These are phyloP conservation scores for Atherinosoma microstoma DNA, from an alignment of 2,797 vertebrate species.

Conservation along the genomic window DNA sequence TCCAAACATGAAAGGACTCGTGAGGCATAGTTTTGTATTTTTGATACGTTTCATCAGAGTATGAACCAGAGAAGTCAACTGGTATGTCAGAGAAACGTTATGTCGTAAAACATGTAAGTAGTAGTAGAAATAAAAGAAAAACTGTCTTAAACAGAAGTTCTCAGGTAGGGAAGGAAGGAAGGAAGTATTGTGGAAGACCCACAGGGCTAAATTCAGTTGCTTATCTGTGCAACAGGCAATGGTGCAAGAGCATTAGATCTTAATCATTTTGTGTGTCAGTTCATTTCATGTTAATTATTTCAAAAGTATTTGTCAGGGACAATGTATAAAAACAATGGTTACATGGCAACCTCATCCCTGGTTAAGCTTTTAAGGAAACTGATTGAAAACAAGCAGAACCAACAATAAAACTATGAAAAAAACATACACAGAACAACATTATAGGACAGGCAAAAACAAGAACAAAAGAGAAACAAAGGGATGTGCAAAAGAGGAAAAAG, in stretches of 20 bases:
- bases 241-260: slow-evolving; percentile 1
- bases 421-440: neutral
- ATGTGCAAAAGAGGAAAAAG: neutral
- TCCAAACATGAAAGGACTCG: neutral
- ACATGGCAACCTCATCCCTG: neutral
- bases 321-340: neutral
- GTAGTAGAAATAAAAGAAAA: neutral
- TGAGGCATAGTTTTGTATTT: neutral
- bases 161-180: neutral
- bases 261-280: neutral
- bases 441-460: neutral
- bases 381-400: neutral
- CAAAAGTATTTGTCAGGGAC: neutral
- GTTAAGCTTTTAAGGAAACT: neutral
- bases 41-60: neutral
- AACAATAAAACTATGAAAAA: neutral
- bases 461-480: neutral
- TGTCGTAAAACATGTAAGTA: neutral
- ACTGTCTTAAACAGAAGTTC: neutral
- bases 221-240: neutral
- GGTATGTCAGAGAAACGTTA: neutral
- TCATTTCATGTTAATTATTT: neutral
- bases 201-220: neutral
- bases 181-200: neutral
- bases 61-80: neutral